Evolutionary conservation across 2,888 invertebrate genomes (phyloP).

Genomic region (Rhyacophila evoluta): DNA sequence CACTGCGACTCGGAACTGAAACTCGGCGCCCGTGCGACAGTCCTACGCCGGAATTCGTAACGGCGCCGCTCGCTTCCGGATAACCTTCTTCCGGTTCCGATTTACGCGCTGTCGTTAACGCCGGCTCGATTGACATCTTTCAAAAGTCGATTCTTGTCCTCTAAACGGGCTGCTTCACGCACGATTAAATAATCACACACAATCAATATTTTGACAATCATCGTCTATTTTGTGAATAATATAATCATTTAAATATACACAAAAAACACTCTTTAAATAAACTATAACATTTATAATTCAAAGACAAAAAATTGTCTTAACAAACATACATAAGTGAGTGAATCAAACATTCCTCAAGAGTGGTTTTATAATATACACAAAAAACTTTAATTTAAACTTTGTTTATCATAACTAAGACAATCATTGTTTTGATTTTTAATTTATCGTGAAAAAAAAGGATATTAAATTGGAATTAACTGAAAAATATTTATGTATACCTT

Average conservation of each 20-base stretch:
- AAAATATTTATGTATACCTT: too few species aligned
- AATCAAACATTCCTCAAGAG: slow-evolving; percentile 11
- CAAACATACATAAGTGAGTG: neutral
- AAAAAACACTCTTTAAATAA: neutral
- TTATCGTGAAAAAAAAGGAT: neutral
- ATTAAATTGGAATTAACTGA: too few species aligned
- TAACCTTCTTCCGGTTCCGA: slow-evolving; percentile 8
- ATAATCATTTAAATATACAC: neutral
- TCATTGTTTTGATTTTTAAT: neutral
- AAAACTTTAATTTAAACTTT: neutral
- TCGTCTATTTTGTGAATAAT: neutral
- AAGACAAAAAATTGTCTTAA: neutral
- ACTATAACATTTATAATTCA: too few species aligned
- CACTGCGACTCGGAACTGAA: slow-evolving; percentile 14
- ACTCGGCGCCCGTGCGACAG: slow-evolving; percentile 9
- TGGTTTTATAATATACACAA: neutral
- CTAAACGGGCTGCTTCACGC: neutral
- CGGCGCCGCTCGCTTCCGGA: slow-evolving; percentile 22
- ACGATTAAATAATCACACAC: too few species aligned
- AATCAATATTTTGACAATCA: neutral
- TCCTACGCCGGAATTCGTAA: slow-evolving; percentile 11
- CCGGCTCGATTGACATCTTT: neutral
- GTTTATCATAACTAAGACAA: neutral
- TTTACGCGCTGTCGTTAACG: slow-evolving; percentile 18
- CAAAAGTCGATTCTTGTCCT: neutral